Evolutionary conservation across 2,888 invertebrate genomes (phyloP).

Genomic region (Tiliacea aurago): DNA sequence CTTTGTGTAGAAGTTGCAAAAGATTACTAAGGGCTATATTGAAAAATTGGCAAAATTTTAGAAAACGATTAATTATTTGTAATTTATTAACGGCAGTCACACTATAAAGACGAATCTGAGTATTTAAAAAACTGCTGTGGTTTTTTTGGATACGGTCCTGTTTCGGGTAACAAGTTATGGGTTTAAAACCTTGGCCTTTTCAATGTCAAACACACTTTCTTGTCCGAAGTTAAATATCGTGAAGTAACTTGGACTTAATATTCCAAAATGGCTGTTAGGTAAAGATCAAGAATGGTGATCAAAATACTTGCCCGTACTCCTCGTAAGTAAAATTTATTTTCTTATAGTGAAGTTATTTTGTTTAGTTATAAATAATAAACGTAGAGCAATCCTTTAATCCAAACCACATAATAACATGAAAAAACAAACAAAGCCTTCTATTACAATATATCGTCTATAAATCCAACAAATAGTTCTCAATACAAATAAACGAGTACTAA

Average conservation of each 20-base stretch:
- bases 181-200: neutral
- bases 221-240: neutral
- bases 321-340: neutral
- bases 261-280: neutral
- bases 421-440: conserved; percentile 12
- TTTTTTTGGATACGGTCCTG: neutral
- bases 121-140: neutral
- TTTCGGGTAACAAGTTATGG: neutral
- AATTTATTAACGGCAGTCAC: too few species aligned
- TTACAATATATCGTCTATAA: conserved; percentile 40
- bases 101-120: neutral
- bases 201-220: neutral
- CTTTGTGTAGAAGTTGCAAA: neutral
- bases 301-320: neutral
- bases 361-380: neutral
- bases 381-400: neutral
- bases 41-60: neutral
- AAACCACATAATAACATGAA: neutral
- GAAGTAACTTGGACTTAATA: neutral
- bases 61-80: neutral
- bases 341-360: neutral
- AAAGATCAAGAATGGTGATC: neutral
- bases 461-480: conserved; percentile 24
- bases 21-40: neutral
- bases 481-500: conserved; percentile 48